These are phyloP conservation scores for Nasonia oneida DNA, from an alignment of 2,888 invertebrate genomes.

Conservation along the genomic window DNA sequence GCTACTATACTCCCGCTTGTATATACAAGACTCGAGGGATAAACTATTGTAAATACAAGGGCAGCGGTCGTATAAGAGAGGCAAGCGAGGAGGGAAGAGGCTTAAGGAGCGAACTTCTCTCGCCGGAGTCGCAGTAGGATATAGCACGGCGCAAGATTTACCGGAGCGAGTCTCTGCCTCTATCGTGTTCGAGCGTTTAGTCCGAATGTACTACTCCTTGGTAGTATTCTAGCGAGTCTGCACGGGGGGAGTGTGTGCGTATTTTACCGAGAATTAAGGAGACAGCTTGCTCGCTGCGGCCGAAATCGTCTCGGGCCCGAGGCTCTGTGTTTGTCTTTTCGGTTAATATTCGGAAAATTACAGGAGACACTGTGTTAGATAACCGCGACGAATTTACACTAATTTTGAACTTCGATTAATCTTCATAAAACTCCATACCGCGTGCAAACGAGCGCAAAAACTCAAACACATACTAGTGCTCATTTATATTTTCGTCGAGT, in stretches of 20 bases:
- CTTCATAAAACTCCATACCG: slow-evolving; percentile 19
- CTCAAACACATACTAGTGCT: neutral
- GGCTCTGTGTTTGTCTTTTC: neutral
- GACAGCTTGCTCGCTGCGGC: neutral
- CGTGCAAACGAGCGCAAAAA: slow-evolving; percentile 9
- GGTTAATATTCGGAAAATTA: neutral
- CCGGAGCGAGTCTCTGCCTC: slow-evolving; percentile 26
- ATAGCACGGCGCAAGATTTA: slow-evolving; percentile 31
- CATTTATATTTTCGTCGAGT: slow-evolving; percentile 50
- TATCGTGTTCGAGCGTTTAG: slow-evolving; percentile 37
- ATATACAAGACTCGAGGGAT: slow-evolving; percentile 27
- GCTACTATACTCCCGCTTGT: neutral
- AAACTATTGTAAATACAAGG: slow-evolving; percentile 54
- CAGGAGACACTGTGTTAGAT: neutral
- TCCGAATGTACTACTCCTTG: slow-evolving; percentile 17
- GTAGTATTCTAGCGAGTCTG: neutral
- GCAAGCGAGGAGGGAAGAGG: neutral
- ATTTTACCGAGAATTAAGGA: neutral
- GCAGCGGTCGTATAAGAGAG: slow-evolving; percentile 8
- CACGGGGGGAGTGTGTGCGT: neutral
- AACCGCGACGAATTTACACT: too few species aligned
- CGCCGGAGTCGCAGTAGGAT: neutral
- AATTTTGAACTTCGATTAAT: neutral
- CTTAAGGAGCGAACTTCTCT: slow-evolving; percentile 40
- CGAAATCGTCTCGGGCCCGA: neutral